These are phyloP conservation scores for Streblospio benedicti DNA, from an alignment of 1,140 invertebrate species.

Conservation along the genomic window DNA sequence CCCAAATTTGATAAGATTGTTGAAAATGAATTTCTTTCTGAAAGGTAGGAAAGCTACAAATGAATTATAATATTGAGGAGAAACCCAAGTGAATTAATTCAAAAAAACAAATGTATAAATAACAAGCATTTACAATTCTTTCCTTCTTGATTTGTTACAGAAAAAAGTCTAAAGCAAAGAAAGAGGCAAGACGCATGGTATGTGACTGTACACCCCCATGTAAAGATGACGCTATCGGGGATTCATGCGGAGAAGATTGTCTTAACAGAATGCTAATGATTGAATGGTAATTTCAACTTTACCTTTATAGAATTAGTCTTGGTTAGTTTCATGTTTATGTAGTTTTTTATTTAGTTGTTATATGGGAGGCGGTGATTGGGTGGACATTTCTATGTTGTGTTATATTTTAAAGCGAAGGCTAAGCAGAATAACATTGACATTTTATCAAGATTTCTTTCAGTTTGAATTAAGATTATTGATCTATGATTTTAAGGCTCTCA, in stretches of 20 bases:
- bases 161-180: conserved; percentile 44
- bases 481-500: too few species aligned
- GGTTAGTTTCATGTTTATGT: neutral
- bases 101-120: neutral
- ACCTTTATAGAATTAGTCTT: conserved; percentile 8
- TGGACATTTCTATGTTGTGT: too few species aligned
- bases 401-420: too few species aligned
- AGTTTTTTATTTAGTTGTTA: conserved; percentile 9
- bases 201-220: conserved; percentile 88
- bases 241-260: conserved; percentile 90
- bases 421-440: too few species aligned
- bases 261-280: conserved; percentile 94
- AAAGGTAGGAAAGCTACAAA: conserved; percentile 38
- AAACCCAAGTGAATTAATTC: neutral
- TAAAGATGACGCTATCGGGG: conserved; percentile 71
- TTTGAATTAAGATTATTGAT: too few species aligned
- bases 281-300: conserved; percentile 69
- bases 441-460: too few species aligned
- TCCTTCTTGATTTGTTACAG: conserved; percentile 26
- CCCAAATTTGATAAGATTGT: conserved; percentile 69
- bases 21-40: conserved; percentile 67
- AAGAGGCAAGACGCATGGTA: conserved; percentile 80
- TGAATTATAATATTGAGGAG: neutral
- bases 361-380: too few species aligned
- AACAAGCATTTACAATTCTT: neutral